Conservation (phyloP, 2,797 vertebrate genomes). For the Notolabrus celidotus region DNA sequence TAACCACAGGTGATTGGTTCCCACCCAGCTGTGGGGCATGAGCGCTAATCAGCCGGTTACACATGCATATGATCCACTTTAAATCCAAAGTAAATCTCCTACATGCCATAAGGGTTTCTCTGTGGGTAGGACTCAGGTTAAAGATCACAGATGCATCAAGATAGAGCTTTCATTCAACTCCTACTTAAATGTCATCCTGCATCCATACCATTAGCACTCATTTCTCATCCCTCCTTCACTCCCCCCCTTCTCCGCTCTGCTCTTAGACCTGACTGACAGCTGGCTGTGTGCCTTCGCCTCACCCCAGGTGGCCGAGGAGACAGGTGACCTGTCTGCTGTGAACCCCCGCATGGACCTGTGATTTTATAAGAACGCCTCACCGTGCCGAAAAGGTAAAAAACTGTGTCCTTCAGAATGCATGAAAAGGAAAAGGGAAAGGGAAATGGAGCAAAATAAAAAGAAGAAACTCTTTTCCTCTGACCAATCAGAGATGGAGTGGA, state of each 20-base stretch:
- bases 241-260: conserved; percentile 24
- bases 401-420: conserved; percentile 42
- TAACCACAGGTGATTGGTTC: too few relatives aligned
- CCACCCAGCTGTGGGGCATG: too few relatives aligned
- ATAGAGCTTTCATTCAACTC: not conserved
- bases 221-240: conserved; percentile 24
- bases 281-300: conserved; percentile 54
- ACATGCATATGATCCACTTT: not conserved
- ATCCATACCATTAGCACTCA: not conserved
- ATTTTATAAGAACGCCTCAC: conserved; percentile 52
- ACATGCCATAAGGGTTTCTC: not conserved
- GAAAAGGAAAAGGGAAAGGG: conserved; percentile 28
- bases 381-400: conserved; percentile 33
- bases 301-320: conserved; percentile 56
- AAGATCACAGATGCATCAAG: conserved; percentile 1
- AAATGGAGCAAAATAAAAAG: conserved; percentile 26
- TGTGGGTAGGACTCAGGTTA: conserved; percentile 4
- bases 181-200: conserved; percentile 34
- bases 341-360: conserved; percentile 31
- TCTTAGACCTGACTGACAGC: conserved; percentile 66
- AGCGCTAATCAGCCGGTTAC: too few relatives aligned
- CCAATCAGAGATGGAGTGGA: conserved; percentile 7
- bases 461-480: conserved; percentile 15
- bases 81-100: not conserved
- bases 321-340: conserved; percentile 53